Conservation (phyloP, 2,888 invertebrate species). For the Salpingus planirostris region DNA sequence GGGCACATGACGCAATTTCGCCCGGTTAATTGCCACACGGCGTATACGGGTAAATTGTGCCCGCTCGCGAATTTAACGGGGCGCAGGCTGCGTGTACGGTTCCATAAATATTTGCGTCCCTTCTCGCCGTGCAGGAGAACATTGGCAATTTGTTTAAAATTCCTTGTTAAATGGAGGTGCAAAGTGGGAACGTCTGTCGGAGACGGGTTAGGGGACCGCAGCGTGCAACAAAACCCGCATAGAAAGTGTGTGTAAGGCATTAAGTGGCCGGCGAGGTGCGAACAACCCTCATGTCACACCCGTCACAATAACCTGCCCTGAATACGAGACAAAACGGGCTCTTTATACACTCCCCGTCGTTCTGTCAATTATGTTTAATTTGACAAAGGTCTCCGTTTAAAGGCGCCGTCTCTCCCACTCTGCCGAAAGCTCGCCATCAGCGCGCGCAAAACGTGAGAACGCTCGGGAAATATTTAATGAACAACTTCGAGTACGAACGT, state of each 20-base stretch:
- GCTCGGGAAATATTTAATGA: slow-evolving; percentile 9
- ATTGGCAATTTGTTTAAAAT: neutral
- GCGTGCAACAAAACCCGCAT: slow-evolving; percentile 16
- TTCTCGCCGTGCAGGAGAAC: too few relatives aligned
- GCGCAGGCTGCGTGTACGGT: too few relatives aligned
- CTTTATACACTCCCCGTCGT: slow-evolving; percentile 18
- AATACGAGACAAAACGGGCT: slow-evolving; percentile 21
- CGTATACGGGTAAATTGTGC: too few relatives aligned
- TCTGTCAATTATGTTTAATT: slow-evolving; percentile 23
- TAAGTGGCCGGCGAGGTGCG: slow-evolving; percentile 27
- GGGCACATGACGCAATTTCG: too few relatives aligned
- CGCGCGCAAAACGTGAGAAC: slow-evolving; percentile 17
- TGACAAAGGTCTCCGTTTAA: slow-evolving; percentile 18
- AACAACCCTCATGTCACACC: slow-evolving; percentile 24
- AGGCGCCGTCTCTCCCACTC: too few relatives aligned
- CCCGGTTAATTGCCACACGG: too few relatives aligned
- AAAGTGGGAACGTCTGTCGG: slow-evolving; percentile 3
- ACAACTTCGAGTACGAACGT: too few relatives aligned
- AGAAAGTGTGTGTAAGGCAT: slow-evolving; percentile 17
- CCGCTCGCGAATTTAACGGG: too few relatives aligned
- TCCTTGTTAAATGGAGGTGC: neutral
- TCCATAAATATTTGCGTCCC: too few relatives aligned
- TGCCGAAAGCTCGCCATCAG: too few relatives aligned
- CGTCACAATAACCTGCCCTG: slow-evolving; percentile 22
- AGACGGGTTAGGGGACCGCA: slow-evolving; percentile 10